A percentile compares a stretch with the other conserved stretches of the same genome.
phyloP scores from a whole-genome alignment of 1,140 invertebrate genomes.

The Drosophila mauritiana region DNA sequence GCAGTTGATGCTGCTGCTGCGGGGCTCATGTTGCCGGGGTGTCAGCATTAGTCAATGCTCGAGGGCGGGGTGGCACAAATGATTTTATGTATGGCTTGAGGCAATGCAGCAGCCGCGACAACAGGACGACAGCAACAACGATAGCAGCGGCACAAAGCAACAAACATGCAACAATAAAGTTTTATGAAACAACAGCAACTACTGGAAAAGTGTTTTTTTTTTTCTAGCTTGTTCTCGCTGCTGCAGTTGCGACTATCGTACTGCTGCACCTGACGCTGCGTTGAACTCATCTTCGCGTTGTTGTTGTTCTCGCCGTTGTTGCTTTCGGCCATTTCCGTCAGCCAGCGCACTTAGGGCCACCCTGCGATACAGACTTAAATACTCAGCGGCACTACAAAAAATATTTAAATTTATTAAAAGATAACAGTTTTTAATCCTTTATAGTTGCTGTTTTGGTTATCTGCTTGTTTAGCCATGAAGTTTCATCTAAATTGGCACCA shows the following conservation, averaged over 20 bases:
- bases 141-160: constrained; percentile 32
- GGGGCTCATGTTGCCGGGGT: constrained; percentile 23
- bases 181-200: constrained; percentile 71
- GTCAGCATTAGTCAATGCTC: constrained; percentile 56
- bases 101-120: constrained; percentile 36
- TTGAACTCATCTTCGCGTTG: constrained; percentile 61
- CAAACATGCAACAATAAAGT: constrained; percentile 71
- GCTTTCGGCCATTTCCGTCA: constrained; percentile 74
- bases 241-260: constrained; percentile 22
- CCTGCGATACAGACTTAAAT: constrained; percentile 36
- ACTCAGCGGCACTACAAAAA: constrained; percentile 24
- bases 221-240: constrained; percentile 1
- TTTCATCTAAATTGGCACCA: too few relatives aligned
- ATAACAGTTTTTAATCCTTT: too few relatives aligned
- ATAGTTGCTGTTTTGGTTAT: too few relatives aligned
- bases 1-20: constrained; percentile 16
- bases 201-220: constrained; percentile 34
- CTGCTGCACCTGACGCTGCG: constrained; percentile 73
- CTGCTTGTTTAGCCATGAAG: too few relatives aligned
- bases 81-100: constrained; percentile 65
- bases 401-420: not conserved
- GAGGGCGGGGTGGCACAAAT: constrained; percentile 34
- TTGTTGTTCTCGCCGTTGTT: constrained; percentile 35
- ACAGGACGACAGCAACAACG: constrained; percentile 27
- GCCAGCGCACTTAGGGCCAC: constrained; percentile 65